Evolutionary conservation across 2,888 invertebrate species (phyloP).

Genomic region (Acrocyrtus sp.): DNA sequence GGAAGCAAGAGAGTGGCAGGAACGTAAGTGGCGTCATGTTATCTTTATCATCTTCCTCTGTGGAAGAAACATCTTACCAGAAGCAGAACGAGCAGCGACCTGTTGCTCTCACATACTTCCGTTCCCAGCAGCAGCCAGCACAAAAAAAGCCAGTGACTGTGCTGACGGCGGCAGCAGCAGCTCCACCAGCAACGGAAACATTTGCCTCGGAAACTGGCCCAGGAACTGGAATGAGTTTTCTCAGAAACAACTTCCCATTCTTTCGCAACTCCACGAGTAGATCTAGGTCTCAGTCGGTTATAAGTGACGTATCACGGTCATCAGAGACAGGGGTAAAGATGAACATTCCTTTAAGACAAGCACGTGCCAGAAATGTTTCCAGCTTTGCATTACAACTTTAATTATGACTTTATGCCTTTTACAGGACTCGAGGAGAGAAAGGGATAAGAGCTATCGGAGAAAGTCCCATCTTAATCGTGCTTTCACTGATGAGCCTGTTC

Average conservation of each 20-base stretch:
- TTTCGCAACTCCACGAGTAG: conserved; percentile 47
- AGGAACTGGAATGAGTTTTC: conserved; percentile 43
- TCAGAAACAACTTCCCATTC: conserved; percentile 44
- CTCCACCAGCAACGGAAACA: conserved; percentile 26
- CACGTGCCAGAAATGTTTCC: no score
- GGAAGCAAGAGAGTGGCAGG: no score
- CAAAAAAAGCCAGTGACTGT: conserved; percentile 16
- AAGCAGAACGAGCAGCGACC: conserved; percentile 32
- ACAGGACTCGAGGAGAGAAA: conserved; percentile 52
- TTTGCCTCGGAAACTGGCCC: conserved; percentile 38
- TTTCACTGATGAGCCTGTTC: conserved; percentile 59
- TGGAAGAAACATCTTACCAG: conserved; percentile 15
- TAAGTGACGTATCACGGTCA: conserved; percentile 50
- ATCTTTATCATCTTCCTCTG: conserved; percentile 23
- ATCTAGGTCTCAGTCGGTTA: conserved; percentile 55
- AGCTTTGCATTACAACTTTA: neutral
- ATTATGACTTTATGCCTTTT: conserved; percentile 1
- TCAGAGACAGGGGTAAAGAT: conserved; percentile 57
- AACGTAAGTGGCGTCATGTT: conserved; percentile 1
- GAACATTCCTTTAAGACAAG: no score
- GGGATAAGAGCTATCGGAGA: conserved; percentile 60
- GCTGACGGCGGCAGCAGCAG: neutral
- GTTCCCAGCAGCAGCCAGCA: neutral
- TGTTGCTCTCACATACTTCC: conserved; percentile 45
- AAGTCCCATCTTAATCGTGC: conserved; percentile 60